Evolutionary conservation across 2,797 vertebrate species (phyloP), one percentile per base, ranked within the genome.

Genomic region (Triplophysa bombifrons): DNA sequence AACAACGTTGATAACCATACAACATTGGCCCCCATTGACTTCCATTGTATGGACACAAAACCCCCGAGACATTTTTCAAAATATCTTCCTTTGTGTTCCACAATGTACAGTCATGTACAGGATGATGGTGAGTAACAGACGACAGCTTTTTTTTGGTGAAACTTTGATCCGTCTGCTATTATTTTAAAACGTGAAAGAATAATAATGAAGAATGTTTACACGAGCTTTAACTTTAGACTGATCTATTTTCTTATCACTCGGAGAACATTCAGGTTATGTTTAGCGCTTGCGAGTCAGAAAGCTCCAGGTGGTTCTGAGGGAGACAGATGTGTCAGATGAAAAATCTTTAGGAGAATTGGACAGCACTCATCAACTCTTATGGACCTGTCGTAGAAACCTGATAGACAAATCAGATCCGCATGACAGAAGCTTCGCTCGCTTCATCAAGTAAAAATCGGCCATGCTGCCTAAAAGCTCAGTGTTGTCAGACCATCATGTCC

Each of bases 291-390:
- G 51, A 27, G 53, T 27, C 67, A n/a, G 44, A 61, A 50, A 61
- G 16, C 13, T 69, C 17, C 1, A n/a, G 27, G 66, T 50, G 46
- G n/a, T 61, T 69, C n/a, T 34, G 27, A 68, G 16, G 67, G 53
- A 76, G 74, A 69, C 53, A 34, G 65, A 48, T 44, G 14, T 14
- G 25, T 69, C 74, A 25, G 44, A 68, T 68, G 53, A 70, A 38
- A 60, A 27, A 51, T 56, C 60, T 61, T 78, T 44, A 69, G 56
- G 75, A 70, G 10, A 27, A 61, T 19, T 70, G 66, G 75, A 78
- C 75, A 5, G 66, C 66, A 41, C 55, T 70, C 56, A 51, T 77
- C 55, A 61, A 44, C 75, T 77, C 66, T 70, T 70, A 67, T 50
- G 27, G 75, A 61, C 63, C 63, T 20, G 17, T 65, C 60, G 56